Evolutionary conservation across 1,140 invertebrate species (phyloP).

Genomic region (Heliconius himera): DNA sequence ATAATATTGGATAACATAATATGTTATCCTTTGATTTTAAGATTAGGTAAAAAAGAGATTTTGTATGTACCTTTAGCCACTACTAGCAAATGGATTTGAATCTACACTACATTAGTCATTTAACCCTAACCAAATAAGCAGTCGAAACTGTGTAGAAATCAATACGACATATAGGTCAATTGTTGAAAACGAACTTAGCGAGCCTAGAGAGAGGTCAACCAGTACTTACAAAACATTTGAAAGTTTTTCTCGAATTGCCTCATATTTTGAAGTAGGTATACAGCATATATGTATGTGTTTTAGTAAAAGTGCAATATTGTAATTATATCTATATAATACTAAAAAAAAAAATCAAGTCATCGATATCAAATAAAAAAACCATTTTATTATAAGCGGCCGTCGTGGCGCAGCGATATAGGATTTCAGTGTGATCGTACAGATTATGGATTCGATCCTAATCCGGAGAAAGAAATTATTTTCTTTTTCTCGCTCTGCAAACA

Average conservation of each 20-base stretch:
- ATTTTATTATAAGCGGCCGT: too few relatives aligned
- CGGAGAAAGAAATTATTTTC: not conserved
- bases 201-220: constrained; percentile 13
- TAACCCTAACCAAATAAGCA: not conserved
- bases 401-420: too few relatives aligned
- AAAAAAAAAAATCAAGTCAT: not conserved
- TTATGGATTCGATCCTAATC: too few relatives aligned
- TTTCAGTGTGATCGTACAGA: too few relatives aligned
- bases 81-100: not conserved
- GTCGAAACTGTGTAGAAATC: constrained; percentile 28
- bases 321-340: not conserved
- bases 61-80: too few relatives aligned
- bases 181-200: constrained; percentile 24
- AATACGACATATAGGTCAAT: constrained; percentile 44
- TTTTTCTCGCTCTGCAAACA: not conserved
- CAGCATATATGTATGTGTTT: not conserved
- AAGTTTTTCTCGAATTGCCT: constrained; percentile 15
- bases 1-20: too few relatives aligned
- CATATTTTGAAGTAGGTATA: constrained; percentile 1
- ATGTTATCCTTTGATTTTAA: too few relatives aligned
- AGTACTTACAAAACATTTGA: constrained; percentile 12
- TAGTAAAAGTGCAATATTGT: constrained; percentile 1
- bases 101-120: not conserved
- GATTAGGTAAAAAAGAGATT: too few relatives aligned
- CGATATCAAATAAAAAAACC: too few relatives aligned